Percentiles rank a stretch among this genome's conserved stretches.
These are phyloP conservation scores for Graphium colonna DNA, from an alignment of 2,888 invertebrate genomes.

Conservation along the genomic window DNA sequence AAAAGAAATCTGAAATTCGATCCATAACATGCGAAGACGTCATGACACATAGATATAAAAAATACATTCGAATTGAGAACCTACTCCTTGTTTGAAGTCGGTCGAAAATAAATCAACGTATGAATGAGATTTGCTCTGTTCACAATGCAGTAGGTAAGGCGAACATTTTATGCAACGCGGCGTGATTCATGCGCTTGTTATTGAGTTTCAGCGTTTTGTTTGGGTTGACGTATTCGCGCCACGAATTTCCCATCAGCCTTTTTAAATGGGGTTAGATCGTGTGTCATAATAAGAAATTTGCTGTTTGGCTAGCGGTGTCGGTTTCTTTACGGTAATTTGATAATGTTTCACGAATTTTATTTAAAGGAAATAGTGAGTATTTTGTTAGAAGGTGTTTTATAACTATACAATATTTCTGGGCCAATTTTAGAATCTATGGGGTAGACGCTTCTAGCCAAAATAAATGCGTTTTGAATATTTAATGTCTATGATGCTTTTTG, in stretches of 20 bases:
- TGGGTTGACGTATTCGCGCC: constrained; percentile 28
- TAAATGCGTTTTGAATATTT: too few relatives aligned
- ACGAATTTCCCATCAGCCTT: constrained; percentile 20
- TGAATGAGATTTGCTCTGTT: not conserved
- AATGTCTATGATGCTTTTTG: too few relatives aligned
- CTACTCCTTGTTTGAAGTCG: too few relatives aligned
- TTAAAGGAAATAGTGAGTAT: too few relatives aligned
- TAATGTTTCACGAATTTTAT: not conserved
- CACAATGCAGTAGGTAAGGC: not conserved
- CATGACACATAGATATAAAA: too few relatives aligned
- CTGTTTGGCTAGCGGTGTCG: not conserved
- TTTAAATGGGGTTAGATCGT: constrained; percentile 10
- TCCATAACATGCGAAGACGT: not conserved
- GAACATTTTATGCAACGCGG: constrained; percentile 36
- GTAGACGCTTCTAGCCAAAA: too few relatives aligned
- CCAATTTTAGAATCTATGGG: too few relatives aligned
- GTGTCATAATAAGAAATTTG: constrained; percentile 6
- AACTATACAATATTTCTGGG: too few relatives aligned
- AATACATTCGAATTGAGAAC: too few relatives aligned
- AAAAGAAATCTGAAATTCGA: too few relatives aligned
- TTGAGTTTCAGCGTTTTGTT: constrained; percentile 38
- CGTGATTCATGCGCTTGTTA: constrained; percentile 44
- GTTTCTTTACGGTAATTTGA: not conserved
- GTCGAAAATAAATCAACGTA: not conserved
- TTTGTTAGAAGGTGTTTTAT: too few relatives aligned